phyloP scores from a whole-genome alignment of 1,140 invertebrate genomes.

The Drosophila nebulosa region DNA sequence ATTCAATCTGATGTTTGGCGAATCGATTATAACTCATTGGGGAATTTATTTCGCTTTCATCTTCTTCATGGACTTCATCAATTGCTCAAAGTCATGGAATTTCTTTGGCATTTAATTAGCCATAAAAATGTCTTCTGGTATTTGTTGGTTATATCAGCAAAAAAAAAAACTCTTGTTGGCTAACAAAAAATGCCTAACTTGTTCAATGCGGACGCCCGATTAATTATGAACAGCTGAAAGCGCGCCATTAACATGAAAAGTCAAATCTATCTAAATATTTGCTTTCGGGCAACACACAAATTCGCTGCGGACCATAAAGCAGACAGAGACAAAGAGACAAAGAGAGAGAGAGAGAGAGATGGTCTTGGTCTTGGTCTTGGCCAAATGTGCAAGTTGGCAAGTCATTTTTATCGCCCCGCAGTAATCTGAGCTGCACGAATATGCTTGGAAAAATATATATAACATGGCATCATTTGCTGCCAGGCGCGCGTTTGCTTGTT shows the following conservation, averaged over 20 bases:
- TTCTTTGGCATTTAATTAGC: constrained; percentile 67
- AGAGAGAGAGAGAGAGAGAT: background rate
- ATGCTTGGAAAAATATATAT: constrained; percentile 63
- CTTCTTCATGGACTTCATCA: constrained; percentile 28
- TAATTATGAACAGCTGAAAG: constrained; percentile 79
- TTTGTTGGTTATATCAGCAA: constrained; percentile 44
- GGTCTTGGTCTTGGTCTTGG: constrained; percentile 45
- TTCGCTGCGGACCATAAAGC: constrained; percentile 17
- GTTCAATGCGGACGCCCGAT: constrained; percentile 69
- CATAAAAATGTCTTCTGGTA: constrained; percentile 69
- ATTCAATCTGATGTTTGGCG: background rate
- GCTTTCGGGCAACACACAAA: constrained; percentile 54
- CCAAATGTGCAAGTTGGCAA: constrained; percentile 77
- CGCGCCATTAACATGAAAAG: constrained; percentile 78
- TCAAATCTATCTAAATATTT: constrained; percentile 79
- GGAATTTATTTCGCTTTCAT: background rate
- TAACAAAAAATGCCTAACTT: constrained; percentile 76
- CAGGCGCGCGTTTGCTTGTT: constrained; percentile 76
- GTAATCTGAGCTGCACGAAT: constrained; percentile 78
- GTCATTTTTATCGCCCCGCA: constrained; percentile 76
- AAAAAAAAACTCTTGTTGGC: constrained; percentile 35
- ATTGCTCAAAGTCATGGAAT: constrained; percentile 39
- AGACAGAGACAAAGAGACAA: background rate
- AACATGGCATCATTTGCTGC: constrained; percentile 78
- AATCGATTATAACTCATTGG: background rate